Conservation (phyloP, 1,140 invertebrate genomes). For the Harlomillsia oculata region DNA sequence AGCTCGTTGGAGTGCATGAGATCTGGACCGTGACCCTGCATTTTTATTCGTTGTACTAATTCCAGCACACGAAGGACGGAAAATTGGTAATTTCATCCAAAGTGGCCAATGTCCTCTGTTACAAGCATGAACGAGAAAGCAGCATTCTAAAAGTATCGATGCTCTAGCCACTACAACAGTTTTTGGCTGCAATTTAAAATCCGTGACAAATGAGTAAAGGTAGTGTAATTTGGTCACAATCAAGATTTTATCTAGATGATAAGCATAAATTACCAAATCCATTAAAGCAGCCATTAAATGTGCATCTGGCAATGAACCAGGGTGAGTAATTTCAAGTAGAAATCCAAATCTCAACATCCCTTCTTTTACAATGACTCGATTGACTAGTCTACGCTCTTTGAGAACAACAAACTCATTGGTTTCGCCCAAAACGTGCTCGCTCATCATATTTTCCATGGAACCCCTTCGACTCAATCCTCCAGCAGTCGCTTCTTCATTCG, state of each 20-base stretch:
- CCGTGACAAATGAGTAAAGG: too few relatives aligned
- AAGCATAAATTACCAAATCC: slow-evolving; percentile 66
- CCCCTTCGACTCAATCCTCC: slow-evolving; percentile 30
- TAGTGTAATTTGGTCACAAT: too few relatives aligned
- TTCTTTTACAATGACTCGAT: slow-evolving; percentile 58
- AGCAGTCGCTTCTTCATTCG: slow-evolving; percentile 28
- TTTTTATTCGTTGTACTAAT: slow-evolving; percentile 25
- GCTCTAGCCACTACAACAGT: slow-evolving; percentile 86
- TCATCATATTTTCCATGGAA: slow-evolving; percentile 29
- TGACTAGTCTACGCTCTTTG: slow-evolving; percentile 71
- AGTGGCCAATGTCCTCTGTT: slow-evolving; percentile 88
- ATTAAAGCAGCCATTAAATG: slow-evolving; percentile 88
- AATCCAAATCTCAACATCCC: slow-evolving; percentile 79
- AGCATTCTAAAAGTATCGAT: slow-evolving; percentile 83
- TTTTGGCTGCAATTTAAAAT: slow-evolving; percentile 57
- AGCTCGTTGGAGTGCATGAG: slow-evolving; percentile 72
- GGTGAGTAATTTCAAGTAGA: slow-evolving; percentile 85
- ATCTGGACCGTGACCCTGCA: slow-evolving; percentile 19
- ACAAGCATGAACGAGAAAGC: slow-evolving; percentile 91
- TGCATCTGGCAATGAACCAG: slow-evolving; percentile 89
- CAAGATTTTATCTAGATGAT: background rate
- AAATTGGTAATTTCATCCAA: slow-evolving; percentile 84
- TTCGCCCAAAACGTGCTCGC: slow-evolving; percentile 32
- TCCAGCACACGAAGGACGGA: slow-evolving; percentile 58
- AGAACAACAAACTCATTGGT: slow-evolving; percentile 65